phyloP scores from a whole-genome alignment of 2,888 invertebrate genomes.

The Habroteleia sp. region DNA sequence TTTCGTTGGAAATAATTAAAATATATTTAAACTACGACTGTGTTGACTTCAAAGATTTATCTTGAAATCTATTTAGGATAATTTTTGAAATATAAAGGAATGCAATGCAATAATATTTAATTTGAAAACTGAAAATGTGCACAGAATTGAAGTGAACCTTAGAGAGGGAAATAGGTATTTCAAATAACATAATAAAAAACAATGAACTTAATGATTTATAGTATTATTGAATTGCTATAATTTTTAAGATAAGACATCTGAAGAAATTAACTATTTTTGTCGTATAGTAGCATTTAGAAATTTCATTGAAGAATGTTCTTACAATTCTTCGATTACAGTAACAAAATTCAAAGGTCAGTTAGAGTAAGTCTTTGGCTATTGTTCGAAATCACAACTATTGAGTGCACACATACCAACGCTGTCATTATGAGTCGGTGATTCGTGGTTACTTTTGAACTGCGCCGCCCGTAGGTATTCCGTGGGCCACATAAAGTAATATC shows the following conservation, averaged over 20 bases:
- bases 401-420: conserved; percentile 27
- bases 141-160: too few relatives aligned
- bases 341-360: conserved; percentile 10
- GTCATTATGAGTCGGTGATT: conserved; percentile 44
- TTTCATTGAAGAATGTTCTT: not conserved
- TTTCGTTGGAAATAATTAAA: conserved; percentile 18
- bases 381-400: conserved; percentile 30
- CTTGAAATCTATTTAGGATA: too few relatives aligned
- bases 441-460: conserved; percentile 25
- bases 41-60: too few relatives aligned
- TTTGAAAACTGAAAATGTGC: too few relatives aligned
- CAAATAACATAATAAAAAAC: too few relatives aligned
- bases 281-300: not conserved
- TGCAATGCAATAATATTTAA: too few relatives aligned
- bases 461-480: conserved; percentile 31
- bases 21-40: not conserved
- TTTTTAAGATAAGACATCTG: too few relatives aligned
- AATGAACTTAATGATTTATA: too few relatives aligned
- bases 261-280: not conserved
- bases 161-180: too few relatives aligned
- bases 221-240: too few relatives aligned
- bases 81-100: too few relatives aligned
- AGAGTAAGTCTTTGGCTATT: conserved; percentile 29
- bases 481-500: conserved; percentile 47
- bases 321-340: conserved; percentile 11